These are phyloP conservation scores for Geophilus truncorum DNA, from an alignment of 2,888 invertebrate genomes.

Conservation along the genomic window DNA sequence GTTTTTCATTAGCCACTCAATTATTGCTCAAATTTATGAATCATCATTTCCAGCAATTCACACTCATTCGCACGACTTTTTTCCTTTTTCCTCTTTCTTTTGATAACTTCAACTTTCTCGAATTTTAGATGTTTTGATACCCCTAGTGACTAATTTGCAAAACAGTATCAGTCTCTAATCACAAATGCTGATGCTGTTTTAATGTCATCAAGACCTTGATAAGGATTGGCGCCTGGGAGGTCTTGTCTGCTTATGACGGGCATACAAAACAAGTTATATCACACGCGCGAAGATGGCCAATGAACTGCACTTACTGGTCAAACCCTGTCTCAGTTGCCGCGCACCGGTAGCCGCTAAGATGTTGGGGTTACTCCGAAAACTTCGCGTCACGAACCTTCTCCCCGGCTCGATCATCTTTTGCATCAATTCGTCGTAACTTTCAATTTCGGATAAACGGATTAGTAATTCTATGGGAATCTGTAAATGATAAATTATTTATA, in stretches of 20 bases:
- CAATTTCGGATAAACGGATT: constrained; percentile 34
- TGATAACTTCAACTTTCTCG: neutral
- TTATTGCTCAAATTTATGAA: neutral
- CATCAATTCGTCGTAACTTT: constrained; percentile 34
- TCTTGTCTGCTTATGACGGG: neutral
- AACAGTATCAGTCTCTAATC: neutral
- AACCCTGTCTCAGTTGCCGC: constrained; percentile 7
- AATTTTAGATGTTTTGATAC: neutral
- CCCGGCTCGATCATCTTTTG: constrained; percentile 35
- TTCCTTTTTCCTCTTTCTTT: neutral
- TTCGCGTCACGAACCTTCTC: constrained; percentile 33
- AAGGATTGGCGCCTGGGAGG: constrained; percentile 27
- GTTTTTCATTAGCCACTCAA: neutral
- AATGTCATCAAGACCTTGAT: constrained; percentile 18
- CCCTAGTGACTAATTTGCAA: constrained; percentile 13
- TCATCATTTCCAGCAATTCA: neutral
- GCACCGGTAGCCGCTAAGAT: neutral
- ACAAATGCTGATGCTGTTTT: constrained; percentile 14
- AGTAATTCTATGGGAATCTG: constrained; percentile 35
- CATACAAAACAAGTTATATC: neutral
- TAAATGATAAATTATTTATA: neutral
- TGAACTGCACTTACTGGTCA: constrained; percentile 29
- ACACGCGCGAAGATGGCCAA: neutral
- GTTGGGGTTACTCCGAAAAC: constrained; percentile 33
- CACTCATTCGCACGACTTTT: neutral